These are phyloP conservation scores for Pogonognathellus flavescens DNA, from an alignment of 1,140 invertebrate species.

Conservation along the genomic window DNA sequence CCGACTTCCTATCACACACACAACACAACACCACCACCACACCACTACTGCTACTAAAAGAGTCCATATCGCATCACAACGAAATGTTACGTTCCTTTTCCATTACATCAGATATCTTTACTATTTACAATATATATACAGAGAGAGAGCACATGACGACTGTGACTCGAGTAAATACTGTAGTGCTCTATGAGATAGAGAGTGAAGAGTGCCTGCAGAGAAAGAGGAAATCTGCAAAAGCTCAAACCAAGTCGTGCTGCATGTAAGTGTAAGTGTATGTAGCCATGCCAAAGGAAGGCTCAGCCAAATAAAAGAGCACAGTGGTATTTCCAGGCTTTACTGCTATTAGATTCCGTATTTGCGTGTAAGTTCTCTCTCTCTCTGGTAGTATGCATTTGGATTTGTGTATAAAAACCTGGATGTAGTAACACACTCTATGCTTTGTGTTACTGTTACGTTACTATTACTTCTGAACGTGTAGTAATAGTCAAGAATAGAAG, in stretches of 20 bases:
- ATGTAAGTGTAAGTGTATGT: neutral
- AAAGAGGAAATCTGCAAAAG: constrained; percentile 34
- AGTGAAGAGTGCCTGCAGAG: constrained; percentile 17
- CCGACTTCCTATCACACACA: constrained; percentile 9
- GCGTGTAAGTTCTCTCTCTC: neutral
- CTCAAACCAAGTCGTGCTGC: constrained; percentile 5
- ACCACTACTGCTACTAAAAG: constrained; percentile 3
- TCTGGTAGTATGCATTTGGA: neutral
- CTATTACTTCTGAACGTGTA: neutral
- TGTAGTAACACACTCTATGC: neutral
- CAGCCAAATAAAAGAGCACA: constrained; percentile 11
- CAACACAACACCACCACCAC: neutral
- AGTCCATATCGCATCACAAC: constrained; percentile 36
- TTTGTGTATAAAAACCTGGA: neutral
- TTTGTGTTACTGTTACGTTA: neutral
- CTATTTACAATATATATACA: constrained; percentile 1
- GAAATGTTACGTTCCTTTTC: constrained; percentile 28
- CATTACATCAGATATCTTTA: neutral
- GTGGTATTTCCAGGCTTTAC: neutral
- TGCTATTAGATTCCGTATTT: neutral
- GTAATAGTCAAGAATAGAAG: constrained; percentile 2
- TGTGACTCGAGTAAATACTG: no score
- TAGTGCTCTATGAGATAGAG: no score
- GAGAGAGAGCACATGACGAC: neutral
- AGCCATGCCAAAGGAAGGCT: constrained; percentile 1